Evolutionary conservation across 2,888 invertebrate genomes (phyloP).

Genomic region (Iselma pallidipennis): DNA sequence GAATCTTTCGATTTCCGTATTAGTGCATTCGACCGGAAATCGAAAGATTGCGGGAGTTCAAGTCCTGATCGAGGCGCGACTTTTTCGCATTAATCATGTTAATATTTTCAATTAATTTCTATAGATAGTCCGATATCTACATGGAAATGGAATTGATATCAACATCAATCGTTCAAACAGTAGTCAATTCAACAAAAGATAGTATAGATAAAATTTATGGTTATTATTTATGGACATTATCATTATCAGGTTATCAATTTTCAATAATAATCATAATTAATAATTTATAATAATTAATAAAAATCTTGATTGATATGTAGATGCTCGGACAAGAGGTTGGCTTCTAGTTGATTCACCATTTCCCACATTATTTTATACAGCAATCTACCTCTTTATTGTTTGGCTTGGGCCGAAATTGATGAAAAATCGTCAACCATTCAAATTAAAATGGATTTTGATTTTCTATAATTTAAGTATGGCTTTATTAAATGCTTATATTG

Average conservation of each 20-base stretch:
- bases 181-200: conserved; percentile 59
- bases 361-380: conserved; percentile 71
- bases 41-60: neutral
- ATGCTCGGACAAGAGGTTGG: conserved; percentile 83
- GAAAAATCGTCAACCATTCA: conserved; percentile 75
- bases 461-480: conserved; percentile 87
- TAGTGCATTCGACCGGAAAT: too few species aligned
- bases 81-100: neutral
- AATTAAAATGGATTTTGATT: conserved; percentile 75
- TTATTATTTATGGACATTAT: conserved; percentile 77
- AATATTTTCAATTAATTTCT: conserved; percentile 37
- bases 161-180: neutral
- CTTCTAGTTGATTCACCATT: conserved; percentile 79
- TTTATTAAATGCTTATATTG: conserved; percentile 80
- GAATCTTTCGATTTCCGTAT: too few species aligned
- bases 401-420: conserved; percentile 81
- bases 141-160: conserved; percentile 31
- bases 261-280: neutral
- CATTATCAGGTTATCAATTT: conserved; percentile 67
- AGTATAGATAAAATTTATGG: conserved; percentile 64
- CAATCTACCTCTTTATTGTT: conserved; percentile 75
- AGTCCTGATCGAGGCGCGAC: neutral
- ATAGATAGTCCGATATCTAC: conserved; percentile 8
- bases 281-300: too few species aligned
- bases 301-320: conserved; percentile 60